Conservation (phyloP, 2,113 vertebrate genomes). For the Eclectus roratus region DNA sequence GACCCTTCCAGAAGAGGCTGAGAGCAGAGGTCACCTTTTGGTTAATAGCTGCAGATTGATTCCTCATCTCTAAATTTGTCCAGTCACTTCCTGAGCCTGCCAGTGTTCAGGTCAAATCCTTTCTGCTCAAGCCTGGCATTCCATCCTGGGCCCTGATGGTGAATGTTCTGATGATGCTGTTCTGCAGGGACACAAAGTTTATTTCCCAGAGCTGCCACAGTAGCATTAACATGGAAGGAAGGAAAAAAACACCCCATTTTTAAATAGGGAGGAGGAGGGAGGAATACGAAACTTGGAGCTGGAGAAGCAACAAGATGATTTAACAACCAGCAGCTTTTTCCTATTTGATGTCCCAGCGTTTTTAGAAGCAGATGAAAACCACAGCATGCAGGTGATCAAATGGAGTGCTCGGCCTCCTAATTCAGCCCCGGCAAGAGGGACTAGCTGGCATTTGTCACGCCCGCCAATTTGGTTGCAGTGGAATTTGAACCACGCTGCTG, state of each 20-base stretch:
- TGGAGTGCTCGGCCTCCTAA: conserved; percentile 25
- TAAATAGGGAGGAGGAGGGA: not conserved
- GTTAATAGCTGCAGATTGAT: not conserved
- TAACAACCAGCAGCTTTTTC: conserved; percentile 32
- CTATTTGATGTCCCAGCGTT: conserved; percentile 11
- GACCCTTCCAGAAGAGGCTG: not conserved
- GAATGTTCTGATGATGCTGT: not conserved
- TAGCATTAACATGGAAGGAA: not conserved
- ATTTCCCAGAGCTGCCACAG: not conserved
- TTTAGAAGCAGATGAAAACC: conserved; percentile 38
- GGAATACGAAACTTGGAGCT: not conserved
- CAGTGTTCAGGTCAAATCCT: not conserved
- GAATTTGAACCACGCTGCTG: conserved; percentile 63
- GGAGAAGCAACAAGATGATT: conserved; percentile 26
- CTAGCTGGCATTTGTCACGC: conserved; percentile 66
- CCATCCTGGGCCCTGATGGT: not conserved
- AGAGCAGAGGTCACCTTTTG: not conserved
- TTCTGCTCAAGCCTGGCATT: not conserved
- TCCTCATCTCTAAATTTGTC: not conserved
- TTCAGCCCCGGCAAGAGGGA: not conserved
- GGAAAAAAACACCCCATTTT: not conserved
- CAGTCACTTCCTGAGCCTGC: not conserved
- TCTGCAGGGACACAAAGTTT: not conserved
- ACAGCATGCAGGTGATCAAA: conserved; percentile 49
- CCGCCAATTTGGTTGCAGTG: conserved; percentile 53